Base-by-base conservation (phyloP, 2,888 invertebrate genomes). In the Nemapogon koenigi region DNA sequence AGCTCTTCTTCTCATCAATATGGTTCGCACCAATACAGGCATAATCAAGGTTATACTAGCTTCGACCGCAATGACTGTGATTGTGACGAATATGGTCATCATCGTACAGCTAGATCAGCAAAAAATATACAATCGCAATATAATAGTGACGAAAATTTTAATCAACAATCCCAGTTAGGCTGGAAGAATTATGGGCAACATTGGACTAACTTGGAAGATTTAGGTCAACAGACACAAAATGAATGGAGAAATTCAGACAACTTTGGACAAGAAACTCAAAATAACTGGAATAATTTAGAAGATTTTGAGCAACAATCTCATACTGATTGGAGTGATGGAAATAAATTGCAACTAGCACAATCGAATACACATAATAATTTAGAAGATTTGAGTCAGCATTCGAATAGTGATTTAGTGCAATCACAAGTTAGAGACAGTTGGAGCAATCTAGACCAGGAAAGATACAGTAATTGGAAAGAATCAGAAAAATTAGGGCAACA, bases 1-100 rank as follows among this genome's bases (percentile, higher is more conserved):
- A n/a, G n/a, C n/a, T n/a, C n/a, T n/a, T 50, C 52, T 8, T 55
- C 62, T 3, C 56, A 59, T 35, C 55, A 55, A 40, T 55, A 62
- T 43, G 62, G 61, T 22, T 55, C 62, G 16, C 55, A 54, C 26
- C 56, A 54, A 25, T 52, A 57, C 30, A 58, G 52, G 35, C 55
- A 60, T 25, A 59, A n/a, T 22, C 29, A 37, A 31, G 29, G 51
- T 37, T 53, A 53, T 40, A 42, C 49, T 6, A 28, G 15, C n/a
- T 16, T 18, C 6, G 46, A 46, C 18, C 49, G 46, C 10, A 48
- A 40, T 10, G 59, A 59, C 40, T 72, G 69, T 46, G n/a, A n/a
- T n/a, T n/a, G n/a, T n/a, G n/a, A n/a, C n/a, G n/a, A n/a, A n/a
- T n/a, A n/a, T n/a, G n/a, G n/a, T n/a, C n/a, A n/a, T n/a, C n/a